These are phyloP conservation scores for Empis livida DNA, from an alignment of 2,888 invertebrate species.

Conservation along the genomic window DNA sequence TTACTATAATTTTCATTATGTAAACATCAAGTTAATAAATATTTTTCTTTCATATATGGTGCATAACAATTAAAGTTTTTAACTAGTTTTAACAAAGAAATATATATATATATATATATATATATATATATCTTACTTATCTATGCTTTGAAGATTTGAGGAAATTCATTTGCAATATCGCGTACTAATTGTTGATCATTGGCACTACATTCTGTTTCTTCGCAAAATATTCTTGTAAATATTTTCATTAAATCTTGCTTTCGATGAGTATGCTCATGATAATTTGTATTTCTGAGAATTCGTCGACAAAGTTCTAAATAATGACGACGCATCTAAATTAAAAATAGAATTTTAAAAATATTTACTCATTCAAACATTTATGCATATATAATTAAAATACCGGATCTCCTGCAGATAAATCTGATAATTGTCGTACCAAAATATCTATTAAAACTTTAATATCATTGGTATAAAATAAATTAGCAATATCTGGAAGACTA, in stretches of 20 bases:
- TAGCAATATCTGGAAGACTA: constrained; percentile 61
- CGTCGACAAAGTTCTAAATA: constrained; percentile 70
- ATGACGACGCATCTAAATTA: constrained; percentile 52
- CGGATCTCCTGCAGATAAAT: constrained; percentile 76
- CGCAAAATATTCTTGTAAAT: constrained; percentile 76
- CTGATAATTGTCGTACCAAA: constrained; percentile 77
- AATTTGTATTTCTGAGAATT: constrained; percentile 69
- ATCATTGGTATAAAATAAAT: constrained; percentile 89
- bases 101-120: too few species aligned
- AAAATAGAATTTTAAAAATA: background rate
- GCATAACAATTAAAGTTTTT: too few species aligned
- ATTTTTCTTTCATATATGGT: too few species aligned
- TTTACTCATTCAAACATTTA: background rate
- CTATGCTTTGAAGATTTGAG: constrained; percentile 57
- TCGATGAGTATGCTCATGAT: constrained; percentile 66
- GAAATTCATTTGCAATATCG: constrained; percentile 75
- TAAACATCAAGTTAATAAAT: too few species aligned
- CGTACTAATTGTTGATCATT: constrained; percentile 65
- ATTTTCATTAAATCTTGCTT: constrained; percentile 71
- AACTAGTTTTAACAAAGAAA: too few species aligned
- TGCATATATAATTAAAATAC: constrained; percentile 34
- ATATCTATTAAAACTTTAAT: constrained; percentile 89
- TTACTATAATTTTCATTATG: too few species aligned
- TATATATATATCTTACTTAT: too few species aligned
- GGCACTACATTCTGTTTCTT: constrained; percentile 60